Evolutionary conservation across 2,888 invertebrate species (phyloP), one percentile per base, ranked within the genome.

Genomic region (Scrobipalpa costella): DNA sequence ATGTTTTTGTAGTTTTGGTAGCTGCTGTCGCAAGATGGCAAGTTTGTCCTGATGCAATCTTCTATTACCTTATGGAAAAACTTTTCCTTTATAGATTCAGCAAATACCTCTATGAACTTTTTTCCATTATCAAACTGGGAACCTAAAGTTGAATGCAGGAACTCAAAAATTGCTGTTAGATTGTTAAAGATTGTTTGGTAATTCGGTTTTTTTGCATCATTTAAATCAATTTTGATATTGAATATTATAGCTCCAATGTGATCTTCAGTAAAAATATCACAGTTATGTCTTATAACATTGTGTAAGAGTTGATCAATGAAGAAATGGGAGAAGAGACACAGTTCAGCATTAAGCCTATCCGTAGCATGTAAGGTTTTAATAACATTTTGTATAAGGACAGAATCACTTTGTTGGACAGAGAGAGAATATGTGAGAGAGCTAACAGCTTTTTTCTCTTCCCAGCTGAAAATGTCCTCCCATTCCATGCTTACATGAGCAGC

Each of bases 51-150:
- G 2, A 92, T 86, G 63, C 90, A 92, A 47, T 91, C 87, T 61
- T 90, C 86, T 67, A 91, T 88, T 7, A 92, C 83, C 76, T 85
- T 89, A 59, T 79, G 79, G 19, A 90, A 92, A 70, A 92, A 92
- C 63, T 85, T 87, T 0, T 85, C 77, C 34, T 80, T 73, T 1
- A 87, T 83, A 0, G 82, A 84, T 47, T 89, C 85, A 0, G 88
- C 84, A 66, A 92, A 87, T 0, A 89, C 79, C 72, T 85, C 83
- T 40, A 91, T 85, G 47, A 92, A 91, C 27, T 84, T 83, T 63
- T 80, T 77, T 17, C 85, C 84, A 62, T 78, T 76, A 61, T 89
- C 85, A 73, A 92, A 85, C 50, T 85, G 84, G 0, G 83, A 81
- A 0, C 90, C 90, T 1, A 92, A 72, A 0, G 89, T 89, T 11